Conservation (phyloP, 2,888 invertebrate species). For the Cetonia aurata region DNA sequence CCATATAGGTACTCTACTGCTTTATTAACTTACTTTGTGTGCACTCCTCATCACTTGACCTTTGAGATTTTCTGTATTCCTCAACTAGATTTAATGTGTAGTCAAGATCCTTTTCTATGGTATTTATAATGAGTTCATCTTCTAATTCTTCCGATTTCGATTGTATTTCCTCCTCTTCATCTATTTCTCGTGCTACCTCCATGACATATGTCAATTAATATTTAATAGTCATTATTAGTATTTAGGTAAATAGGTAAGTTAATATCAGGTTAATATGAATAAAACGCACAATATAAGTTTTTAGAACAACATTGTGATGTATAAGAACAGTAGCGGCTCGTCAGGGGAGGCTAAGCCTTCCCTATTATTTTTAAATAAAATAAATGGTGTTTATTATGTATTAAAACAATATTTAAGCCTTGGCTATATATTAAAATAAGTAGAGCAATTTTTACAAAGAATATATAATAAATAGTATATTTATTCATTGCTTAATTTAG, state of each 20-base stretch:
- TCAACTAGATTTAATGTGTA: slow-evolving; percentile 46
- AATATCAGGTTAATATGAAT: slow-evolving; percentile 4
- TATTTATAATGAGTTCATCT: slow-evolving; percentile 20
- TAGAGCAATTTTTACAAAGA: too few relatives aligned
- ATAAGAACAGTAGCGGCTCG: too few relatives aligned
- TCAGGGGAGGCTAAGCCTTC: too few relatives aligned
- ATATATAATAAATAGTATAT: too few relatives aligned
- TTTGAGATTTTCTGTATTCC: slow-evolving; percentile 39
- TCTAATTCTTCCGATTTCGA: slow-evolving; percentile 38
- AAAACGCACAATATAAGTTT: background rate
- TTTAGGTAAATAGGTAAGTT: background rate
- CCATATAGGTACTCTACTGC: slow-evolving; percentile 41
- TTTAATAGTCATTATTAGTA: background rate
- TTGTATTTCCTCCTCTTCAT: slow-evolving; percentile 46
- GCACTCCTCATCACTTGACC: slow-evolving; percentile 44
- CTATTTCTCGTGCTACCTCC: slow-evolving; percentile 35
- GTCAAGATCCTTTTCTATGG: slow-evolving; percentile 48
- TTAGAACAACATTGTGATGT: background rate
- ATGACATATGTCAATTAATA: slow-evolving; percentile 28
- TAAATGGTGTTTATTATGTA: too few relatives aligned
- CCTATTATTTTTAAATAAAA: too few relatives aligned
- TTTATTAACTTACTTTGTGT: slow-evolving; percentile 39
- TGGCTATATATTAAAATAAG: too few relatives aligned
- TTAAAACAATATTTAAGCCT: too few relatives aligned
- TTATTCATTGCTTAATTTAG: too few relatives aligned